Percentiles rank a stretch among this genome's conserved stretches.
These are phyloP conservation scores for Erethizon dorsatum DNA, from an alignment of 2,797 vertebrate genomes.

Conservation along the genomic window DNA sequence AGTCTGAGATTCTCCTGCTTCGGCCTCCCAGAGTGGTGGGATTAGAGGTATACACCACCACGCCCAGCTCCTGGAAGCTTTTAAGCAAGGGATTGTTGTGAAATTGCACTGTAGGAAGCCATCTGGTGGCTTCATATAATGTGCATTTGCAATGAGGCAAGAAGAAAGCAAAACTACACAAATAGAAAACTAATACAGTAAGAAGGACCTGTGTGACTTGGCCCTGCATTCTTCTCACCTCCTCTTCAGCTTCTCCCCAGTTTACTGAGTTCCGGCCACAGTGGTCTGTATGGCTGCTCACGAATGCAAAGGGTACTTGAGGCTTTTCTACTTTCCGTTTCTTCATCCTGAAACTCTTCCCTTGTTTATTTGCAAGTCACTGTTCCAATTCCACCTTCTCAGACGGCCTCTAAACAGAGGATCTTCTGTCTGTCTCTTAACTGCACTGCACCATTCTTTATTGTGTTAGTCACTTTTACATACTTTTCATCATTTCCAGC, in stretches of 20 bases:
- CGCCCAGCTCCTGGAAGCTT: neutral
- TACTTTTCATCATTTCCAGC: fast-evolving
- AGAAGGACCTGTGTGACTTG: neutral
- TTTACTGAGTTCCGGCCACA: neutral
- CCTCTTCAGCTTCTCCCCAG: fast-evolving
- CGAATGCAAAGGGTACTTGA: neutral
- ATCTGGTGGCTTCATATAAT: neutral
- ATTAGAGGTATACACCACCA: neutral
- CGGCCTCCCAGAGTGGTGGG: neutral
- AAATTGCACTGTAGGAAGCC: neutral
- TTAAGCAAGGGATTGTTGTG: neutral
- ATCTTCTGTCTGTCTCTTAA: no score
- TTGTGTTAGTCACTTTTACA: neutral
- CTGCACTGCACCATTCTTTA: no score
- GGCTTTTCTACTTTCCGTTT: neutral
- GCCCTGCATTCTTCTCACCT: neutral
- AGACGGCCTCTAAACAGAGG: neutral
- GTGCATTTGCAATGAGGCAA: neutral
- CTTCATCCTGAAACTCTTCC: neutral
- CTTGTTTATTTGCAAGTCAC: no score
- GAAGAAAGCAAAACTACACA: neutral
- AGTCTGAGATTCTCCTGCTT: neutral
- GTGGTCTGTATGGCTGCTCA: neutral
- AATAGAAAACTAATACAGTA: neutral
- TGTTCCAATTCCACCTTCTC: neutral